Conservation (phyloP, 2,888 invertebrate species). For the Leptopilina syphax region DNA sequence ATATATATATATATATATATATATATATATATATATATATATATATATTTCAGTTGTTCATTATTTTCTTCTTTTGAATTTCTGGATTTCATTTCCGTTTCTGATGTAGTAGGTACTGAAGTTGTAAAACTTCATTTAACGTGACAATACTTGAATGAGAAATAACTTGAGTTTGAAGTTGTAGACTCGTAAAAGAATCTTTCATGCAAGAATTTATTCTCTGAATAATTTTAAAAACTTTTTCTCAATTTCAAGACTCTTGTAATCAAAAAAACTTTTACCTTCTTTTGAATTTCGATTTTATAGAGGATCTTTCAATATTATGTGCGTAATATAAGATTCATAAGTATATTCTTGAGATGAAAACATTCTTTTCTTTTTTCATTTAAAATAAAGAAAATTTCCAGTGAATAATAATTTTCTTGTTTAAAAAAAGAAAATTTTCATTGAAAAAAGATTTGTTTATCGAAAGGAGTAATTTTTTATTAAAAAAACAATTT, state of each 20-base stretch:
- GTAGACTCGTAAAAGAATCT: slow-evolving; percentile 4
- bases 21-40: background rate
- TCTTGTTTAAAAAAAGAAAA: too few species aligned
- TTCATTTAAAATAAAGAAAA: too few species aligned
- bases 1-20: background rate
- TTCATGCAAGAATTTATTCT: slow-evolving; percentile 1
- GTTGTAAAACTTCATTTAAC: background rate
- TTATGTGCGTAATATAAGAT: background rate
- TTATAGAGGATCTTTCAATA: slow-evolving; percentile 2
- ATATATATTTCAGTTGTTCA: background rate
- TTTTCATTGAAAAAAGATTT: too few species aligned
- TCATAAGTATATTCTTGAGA: background rate
- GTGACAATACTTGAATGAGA: slow-evolving; percentile 10
- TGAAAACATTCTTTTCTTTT: background rate
- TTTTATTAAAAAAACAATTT: too few species aligned
- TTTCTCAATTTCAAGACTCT: background rate
- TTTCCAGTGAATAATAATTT: too few species aligned
- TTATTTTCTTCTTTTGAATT: background rate
- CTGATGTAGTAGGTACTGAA: background rate
- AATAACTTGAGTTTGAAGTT: slow-evolving; percentile 6
- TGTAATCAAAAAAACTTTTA: slow-evolving; percentile 16
- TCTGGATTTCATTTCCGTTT: background rate
- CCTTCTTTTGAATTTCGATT: slow-evolving; percentile 10
- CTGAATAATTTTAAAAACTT: background rate
- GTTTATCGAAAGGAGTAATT: too few species aligned